These are phyloP conservation scores for Euplagia quadripunctaria DNA, from an alignment of 2,888 invertebrate genomes.

Conservation along the genomic window DNA sequence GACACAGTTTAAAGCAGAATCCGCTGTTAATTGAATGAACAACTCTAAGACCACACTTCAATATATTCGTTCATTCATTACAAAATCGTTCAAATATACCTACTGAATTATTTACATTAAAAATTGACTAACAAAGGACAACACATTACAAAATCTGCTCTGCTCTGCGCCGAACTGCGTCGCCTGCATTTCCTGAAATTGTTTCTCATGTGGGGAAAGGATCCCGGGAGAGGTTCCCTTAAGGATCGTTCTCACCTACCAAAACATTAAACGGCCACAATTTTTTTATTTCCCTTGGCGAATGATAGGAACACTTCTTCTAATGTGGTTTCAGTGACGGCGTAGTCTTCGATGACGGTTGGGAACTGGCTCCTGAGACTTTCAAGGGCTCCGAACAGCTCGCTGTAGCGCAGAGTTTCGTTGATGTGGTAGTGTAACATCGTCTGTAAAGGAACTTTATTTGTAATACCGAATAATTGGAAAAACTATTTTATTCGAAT, in stretches of 20 bases:
- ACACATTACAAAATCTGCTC: background rate
- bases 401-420: conserved; percentile 87
- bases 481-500: too few relatives aligned
- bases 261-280: background rate
- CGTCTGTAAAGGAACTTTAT: conserved; percentile 72
- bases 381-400: conserved; percentile 89
- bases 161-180: background rate
- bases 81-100: background rate
- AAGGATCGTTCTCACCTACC: background rate
- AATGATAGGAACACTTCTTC: conserved; percentile 91
- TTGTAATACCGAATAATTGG: too few relatives aligned
- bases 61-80: background rate
- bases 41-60: background rate
- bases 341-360: conserved; percentile 90
- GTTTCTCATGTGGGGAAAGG: background rate
- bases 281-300: conserved; percentile 55
- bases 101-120: too few relatives aligned
- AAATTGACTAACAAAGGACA: background rate
- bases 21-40: background rate
- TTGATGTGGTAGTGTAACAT: conserved; percentile 91
- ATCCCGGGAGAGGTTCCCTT: too few relatives aligned
- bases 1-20: background rate
- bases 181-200: background rate
- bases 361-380: conserved; percentile 73
- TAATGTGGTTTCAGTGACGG: conserved; percentile 92